Percentiles rank a stretch among this genome's conserved stretches.
Conservation (phyloP, 2,797 vertebrate species). For the Pipistrellus pygmaeus region DNA sequence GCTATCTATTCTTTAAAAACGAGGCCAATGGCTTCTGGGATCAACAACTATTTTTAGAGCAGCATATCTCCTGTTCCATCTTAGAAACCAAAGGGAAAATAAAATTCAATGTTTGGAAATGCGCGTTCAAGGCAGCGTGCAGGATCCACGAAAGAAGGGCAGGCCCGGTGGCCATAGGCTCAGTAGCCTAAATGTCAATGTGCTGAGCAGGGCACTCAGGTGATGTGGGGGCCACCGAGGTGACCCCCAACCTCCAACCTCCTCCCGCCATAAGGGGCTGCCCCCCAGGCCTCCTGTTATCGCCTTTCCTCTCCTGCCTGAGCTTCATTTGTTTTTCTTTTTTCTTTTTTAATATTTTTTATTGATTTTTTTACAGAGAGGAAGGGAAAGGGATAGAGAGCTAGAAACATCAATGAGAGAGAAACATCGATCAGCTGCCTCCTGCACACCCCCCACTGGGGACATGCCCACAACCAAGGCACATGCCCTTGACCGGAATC, state of each 20-base stretch:
- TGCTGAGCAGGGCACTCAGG: neutral
- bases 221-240: neutral
- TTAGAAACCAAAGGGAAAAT: slow-evolving; percentile 7
- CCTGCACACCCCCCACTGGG: too few relatives aligned
- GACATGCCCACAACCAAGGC: too few relatives aligned
- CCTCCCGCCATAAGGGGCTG: fast-evolving
- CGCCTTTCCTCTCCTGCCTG: neutral
- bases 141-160: neutral
- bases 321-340: neutral
- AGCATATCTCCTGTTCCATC: neutral
- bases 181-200: too few relatives aligned
- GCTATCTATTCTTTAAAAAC: slow-evolving; percentile 9
- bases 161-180: neutral
- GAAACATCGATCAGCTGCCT: too few relatives aligned
- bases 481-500: too few relatives aligned
- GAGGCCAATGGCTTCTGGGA: neutral
- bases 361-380: too few relatives aligned
- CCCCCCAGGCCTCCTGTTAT: neutral
- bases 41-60: neutral
- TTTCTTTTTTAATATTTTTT: neutral
- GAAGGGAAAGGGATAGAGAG: too few relatives aligned
- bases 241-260: neutral
- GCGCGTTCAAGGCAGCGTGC: neutral
- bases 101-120: neutral
- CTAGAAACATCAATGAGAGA: too few relatives aligned